These are phyloP conservation scores for Brachionus calyciflorus DNA, from an alignment of 1,140 invertebrate species.

Conservation along the genomic window DNA sequence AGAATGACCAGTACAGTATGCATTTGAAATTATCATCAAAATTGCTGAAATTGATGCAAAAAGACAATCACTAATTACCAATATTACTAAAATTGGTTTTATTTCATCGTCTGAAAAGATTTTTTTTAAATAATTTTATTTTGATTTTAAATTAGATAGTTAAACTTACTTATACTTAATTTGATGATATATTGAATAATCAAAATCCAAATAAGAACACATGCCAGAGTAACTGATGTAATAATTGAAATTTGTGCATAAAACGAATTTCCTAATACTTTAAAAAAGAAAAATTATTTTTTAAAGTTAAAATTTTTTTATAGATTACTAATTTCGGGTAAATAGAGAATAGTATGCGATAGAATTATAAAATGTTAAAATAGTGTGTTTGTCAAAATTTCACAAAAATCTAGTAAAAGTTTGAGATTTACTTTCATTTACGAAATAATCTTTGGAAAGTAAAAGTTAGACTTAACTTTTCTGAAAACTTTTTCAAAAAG, in stretches of 20 bases:
- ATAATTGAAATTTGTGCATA: constrained; percentile 12
- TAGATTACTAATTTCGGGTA: too few relatives aligned
- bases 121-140: not conserved
- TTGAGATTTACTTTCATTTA: too few relatives aligned
- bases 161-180: constrained; percentile 4
- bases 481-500: too few relatives aligned
- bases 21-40: constrained; percentile 28
- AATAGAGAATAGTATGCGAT: too few relatives aligned
- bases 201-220: constrained; percentile 12
- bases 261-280: constrained; percentile 11
- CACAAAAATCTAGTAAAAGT: too few relatives aligned
- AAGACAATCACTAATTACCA: constrained; percentile 2
- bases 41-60: constrained; percentile 1
- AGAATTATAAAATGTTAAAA: too few relatives aligned
- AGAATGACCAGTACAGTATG: constrained; percentile 27
- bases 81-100: not conserved
- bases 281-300: not conserved
- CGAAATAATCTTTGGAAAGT: too few relatives aligned
- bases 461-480: too few relatives aligned
- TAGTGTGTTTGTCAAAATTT: too few relatives aligned
- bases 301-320: not conserved
- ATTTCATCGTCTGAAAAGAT: constrained; percentile 3
- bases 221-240: not conserved
- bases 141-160: not conserved
- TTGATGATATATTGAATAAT: constrained; percentile 37